Percentiles rank a stretch among this genome's conserved stretches.
Evolutionary conservation across 2,113 vertebrate species (phyloP).

Genomic region (Poeciliopsis occidentalis): DNA sequence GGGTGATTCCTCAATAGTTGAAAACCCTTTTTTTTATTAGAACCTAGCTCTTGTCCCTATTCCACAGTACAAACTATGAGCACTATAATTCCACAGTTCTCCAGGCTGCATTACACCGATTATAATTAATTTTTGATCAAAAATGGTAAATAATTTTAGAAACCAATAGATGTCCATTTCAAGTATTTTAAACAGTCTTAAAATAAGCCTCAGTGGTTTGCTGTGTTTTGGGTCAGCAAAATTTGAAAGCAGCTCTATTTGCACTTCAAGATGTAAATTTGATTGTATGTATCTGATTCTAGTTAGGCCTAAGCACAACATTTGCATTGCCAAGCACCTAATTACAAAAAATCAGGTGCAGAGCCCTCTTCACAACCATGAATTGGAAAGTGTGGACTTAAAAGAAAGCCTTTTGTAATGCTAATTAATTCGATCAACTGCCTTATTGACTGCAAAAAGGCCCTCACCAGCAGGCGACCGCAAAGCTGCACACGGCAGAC

Average conservation of each 20-base stretch:
- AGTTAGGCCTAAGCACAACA: slow-evolving; percentile 33
- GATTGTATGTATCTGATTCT: slow-evolving; percentile 17
- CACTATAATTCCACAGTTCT: background rate
- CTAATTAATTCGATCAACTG: slow-evolving; percentile 72
- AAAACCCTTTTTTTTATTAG: no score
- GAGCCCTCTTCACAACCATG: slow-evolving; percentile 36
- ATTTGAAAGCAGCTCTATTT: slow-evolving; percentile 5
- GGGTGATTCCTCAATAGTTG: no score
- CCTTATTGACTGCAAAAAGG: slow-evolving; percentile 73
- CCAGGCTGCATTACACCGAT: background rate
- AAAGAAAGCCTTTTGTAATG: slow-evolving; percentile 71
- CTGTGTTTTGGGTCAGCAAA: background rate
- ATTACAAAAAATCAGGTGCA: slow-evolving; percentile 61
- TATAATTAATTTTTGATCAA: background rate
- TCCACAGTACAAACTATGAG: no score
- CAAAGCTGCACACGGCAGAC: slow-evolving; percentile 63
- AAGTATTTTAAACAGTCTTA: background rate
- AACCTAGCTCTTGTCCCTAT: no score
- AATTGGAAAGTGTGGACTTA: slow-evolving; percentile 40
- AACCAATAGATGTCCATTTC: background rate
- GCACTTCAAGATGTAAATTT: slow-evolving; percentile 20
- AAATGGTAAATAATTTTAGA: background rate
- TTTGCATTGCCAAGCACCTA: slow-evolving; percentile 61
- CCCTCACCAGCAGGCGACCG: slow-evolving; percentile 61
- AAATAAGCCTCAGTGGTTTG: background rate